These are phyloP conservation scores for Gobionotothen gibberifrons DNA, from an alignment of 2,797 vertebrate species.

Conservation along the genomic window DNA sequence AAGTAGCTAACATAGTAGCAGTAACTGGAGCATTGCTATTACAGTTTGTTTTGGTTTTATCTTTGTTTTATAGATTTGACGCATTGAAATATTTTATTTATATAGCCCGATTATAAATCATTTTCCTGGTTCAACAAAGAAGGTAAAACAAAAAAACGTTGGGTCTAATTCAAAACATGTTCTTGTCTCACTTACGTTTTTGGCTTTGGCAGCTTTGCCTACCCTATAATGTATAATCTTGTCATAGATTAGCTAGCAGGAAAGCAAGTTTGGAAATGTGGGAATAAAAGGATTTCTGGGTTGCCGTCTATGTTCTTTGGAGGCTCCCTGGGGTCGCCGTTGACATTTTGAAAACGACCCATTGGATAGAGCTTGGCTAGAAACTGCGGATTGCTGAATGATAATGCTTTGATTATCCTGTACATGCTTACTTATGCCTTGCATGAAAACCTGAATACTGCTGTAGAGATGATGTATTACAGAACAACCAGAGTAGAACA, in stretches of 20 bases:
- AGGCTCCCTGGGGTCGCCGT: conserved; percentile 12
- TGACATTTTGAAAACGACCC: conserved; percentile 52
- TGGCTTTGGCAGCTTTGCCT: background rate
- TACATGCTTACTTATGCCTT: conserved; percentile 1
- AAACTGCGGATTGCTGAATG: conserved; percentile 35
- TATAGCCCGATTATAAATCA: background rate
- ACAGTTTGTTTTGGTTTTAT: background rate
- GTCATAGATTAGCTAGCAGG: conserved; percentile 3
- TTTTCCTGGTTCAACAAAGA: background rate
- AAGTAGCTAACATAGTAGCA: background rate
- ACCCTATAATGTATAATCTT: background rate
- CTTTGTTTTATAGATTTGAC: background rate
- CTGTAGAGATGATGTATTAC: conserved; percentile 9
- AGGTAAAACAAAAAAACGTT: background rate
- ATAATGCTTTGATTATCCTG: conserved; percentile 58
- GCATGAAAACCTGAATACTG: conserved; percentile 12
- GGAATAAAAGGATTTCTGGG: conserved; percentile 18
- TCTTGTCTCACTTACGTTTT: background rate
- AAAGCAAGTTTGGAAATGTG: conserved; percentile 14
- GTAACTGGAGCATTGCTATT: background rate
- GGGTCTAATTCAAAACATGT: background rate
- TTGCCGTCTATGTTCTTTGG: conserved; percentile 26
- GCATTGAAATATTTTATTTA: no score
- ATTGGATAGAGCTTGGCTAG: conserved; percentile 20
- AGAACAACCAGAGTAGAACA: background rate